Evolutionary conservation across 2,113 vertebrate species (phyloP), one percentile per base, ranked within the genome.

Genomic region (Phyllostomus discolor): DNA sequence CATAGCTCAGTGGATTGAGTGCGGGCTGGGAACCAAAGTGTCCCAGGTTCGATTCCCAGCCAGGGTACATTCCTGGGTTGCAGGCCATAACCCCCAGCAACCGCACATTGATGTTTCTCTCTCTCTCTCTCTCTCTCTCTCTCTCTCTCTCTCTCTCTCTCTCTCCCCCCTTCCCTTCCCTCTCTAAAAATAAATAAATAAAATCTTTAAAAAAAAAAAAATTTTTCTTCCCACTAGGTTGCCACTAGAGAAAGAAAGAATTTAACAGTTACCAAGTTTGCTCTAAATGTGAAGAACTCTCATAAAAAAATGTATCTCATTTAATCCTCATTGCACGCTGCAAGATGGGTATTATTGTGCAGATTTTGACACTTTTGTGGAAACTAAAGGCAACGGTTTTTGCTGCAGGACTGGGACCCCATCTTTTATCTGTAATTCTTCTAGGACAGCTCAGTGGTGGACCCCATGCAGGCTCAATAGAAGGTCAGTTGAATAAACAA

Each of bases 221-320:
- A 82, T 57, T 96, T 72, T 94, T 22, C 66, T 96, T 79, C 89
- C 73, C 72, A 88, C 41, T 79, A 96, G 57, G 62, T 35, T 96
- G 86, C 91, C 93, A 46, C 73, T 41, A 76, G 95, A 78, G 88
- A 93, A 90, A 94, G 66, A 81, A 72, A 94, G 91, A 96, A 94
- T 95, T 95, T 91, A 96, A 97, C 94, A 93, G 94, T 96, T 93
- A 94, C 84, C 75, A 78, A 79, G 67, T 95, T 97, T 93, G 82
- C 94, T 91, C 94, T 95, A 91, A 95, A 96, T 82, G 73, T 31
- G 72, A 97, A 91, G 31, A 69, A 75, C 43, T 81, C 67, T 95
- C 95, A 89, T 97, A 96, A 96, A 96, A 96, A 96, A 92, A 91
- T 86, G 90, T 92, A 95, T 90, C 88, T 93, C 88, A 87, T 94